Evolutionary conservation across 2,113 vertebrate genomes (phyloP).

Genomic region (Nerophis lumbriciformis): DNA sequence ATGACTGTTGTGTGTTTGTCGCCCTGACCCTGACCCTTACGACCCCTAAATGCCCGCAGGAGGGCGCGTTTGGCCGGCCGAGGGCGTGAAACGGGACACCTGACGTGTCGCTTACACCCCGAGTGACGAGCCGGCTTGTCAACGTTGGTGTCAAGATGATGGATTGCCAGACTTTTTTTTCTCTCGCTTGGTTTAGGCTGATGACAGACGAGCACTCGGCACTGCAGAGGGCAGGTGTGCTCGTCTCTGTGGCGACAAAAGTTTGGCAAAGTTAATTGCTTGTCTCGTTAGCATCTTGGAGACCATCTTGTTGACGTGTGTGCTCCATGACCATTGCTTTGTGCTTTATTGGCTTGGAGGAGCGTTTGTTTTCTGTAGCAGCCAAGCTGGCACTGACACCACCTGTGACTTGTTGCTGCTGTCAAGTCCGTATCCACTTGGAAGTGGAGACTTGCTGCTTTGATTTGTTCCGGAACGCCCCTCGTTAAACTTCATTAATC

Average conservation of each 20-base stretch:
- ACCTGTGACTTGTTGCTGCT: no score
- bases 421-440: conserved; percentile 42
- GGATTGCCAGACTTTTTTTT: conserved; percentile 37
- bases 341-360: conserved; percentile 37
- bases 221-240: conserved; percentile 30
- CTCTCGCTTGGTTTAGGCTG: neutral
- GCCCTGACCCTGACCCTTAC: conserved; percentile 22
- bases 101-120: conserved; percentile 40
- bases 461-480: no score
- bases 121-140: conserved; percentile 45
- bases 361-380: conserved; percentile 48
- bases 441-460: conserved; percentile 16
- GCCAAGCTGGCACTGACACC: neutral
- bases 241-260: conserved; percentile 33
- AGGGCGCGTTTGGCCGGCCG: conserved; percentile 17
- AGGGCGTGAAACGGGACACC: conserved; percentile 36
- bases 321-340: conserved; percentile 1
- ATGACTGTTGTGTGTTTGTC: conserved; percentile 17
- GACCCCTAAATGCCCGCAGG: conserved; percentile 17
- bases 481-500: no score
- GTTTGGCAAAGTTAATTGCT: conserved; percentile 57
- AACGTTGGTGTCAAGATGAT: conserved; percentile 51
- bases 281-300: conserved; percentile 41
- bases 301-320: conserved; percentile 31
- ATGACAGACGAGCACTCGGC: neutral